Evolutionary conservation across 1,140 invertebrate genomes (phyloP).

Genomic region (Pseudobourletiella spinata): DNA sequence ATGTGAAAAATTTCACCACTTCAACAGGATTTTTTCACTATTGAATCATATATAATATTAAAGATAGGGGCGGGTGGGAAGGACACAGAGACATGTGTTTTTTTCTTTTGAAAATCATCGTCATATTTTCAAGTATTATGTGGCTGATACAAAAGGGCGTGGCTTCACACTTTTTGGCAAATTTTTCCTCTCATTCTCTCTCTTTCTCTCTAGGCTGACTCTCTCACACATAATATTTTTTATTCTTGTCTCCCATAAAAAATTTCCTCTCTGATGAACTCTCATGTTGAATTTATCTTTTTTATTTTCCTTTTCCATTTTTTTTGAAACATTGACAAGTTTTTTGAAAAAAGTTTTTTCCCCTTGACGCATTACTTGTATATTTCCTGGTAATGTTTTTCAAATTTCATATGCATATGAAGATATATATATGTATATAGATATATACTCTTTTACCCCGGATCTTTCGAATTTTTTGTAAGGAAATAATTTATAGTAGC

Average conservation of each 20-base stretch:
- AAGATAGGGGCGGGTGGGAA: no score
- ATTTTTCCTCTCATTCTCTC: no score
- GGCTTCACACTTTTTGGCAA: no score
- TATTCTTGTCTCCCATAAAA: background rate
- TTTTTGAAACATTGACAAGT: slow-evolving; percentile 4
- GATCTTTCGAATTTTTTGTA: background rate
- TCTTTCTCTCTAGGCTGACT: background rate
- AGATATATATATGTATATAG: background rate
- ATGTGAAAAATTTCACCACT: no score
- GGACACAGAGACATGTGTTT: no score
- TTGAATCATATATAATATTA: no score
- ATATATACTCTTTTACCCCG: background rate
- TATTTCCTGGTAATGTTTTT: no score
- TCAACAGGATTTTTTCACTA: no score
- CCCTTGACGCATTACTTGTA: background rate
- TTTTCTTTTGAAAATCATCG: no score
- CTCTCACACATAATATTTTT: background rate
- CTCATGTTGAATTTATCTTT: background rate
- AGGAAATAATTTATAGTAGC: slow-evolving; percentile 2
- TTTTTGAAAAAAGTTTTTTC: background rate
- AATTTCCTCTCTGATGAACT: background rate
- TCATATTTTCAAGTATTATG: background rate
- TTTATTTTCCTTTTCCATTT: background rate
- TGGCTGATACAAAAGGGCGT: no score
- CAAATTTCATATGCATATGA: background rate